Conservation (phyloP, 2,888 invertebrate genomes). For the Chelonus formosanus region DNA sequence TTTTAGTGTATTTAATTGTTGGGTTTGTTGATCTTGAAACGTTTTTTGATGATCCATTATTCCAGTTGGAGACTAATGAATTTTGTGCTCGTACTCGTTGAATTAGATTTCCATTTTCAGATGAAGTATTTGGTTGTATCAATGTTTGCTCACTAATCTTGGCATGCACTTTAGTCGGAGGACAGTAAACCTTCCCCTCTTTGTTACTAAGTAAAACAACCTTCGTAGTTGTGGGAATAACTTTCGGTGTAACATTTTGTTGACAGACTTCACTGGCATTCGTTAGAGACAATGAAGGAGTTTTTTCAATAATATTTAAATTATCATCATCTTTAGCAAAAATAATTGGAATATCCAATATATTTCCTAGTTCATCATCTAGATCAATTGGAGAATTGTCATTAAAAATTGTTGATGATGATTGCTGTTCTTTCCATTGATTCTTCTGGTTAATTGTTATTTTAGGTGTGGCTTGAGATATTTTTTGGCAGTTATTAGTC, state of each 20-base stretch:
- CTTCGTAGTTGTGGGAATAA: conserved; percentile 44
- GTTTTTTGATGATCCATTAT: conserved; percentile 39
- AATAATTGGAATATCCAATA: conserved; percentile 73
- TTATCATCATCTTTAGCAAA: conserved; percentile 72
- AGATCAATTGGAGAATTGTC: conserved; percentile 44
- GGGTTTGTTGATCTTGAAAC: conserved; percentile 40
- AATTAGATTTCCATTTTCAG: conserved; percentile 40
- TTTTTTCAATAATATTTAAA: conserved; percentile 52
- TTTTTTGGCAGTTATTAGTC: conserved; percentile 45
- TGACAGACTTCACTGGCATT: conserved; percentile 28
- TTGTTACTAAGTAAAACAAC: conserved; percentile 59
- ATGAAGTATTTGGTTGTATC: background rate
- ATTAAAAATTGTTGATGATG: conserved; percentile 37
- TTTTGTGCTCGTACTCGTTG: conserved; percentile 38
- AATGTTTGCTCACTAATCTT: background rate
- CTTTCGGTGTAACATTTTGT: conserved; percentile 34
- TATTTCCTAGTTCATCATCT: conserved; percentile 66
- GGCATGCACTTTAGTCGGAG: conserved; percentile 39
- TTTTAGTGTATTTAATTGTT: conserved; percentile 66
- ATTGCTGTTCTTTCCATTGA: conserved; percentile 18
- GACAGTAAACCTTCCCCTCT: conserved; percentile 50
- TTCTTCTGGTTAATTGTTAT: conserved; percentile 52
- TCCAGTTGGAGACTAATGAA: conserved; percentile 34
- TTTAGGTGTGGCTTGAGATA: conserved; percentile 51
- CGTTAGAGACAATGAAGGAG: conserved; percentile 24